phyloP scores from a whole-genome alignment of 2,888 invertebrate genomes.

The Pristionchus exspectatus region DNA sequence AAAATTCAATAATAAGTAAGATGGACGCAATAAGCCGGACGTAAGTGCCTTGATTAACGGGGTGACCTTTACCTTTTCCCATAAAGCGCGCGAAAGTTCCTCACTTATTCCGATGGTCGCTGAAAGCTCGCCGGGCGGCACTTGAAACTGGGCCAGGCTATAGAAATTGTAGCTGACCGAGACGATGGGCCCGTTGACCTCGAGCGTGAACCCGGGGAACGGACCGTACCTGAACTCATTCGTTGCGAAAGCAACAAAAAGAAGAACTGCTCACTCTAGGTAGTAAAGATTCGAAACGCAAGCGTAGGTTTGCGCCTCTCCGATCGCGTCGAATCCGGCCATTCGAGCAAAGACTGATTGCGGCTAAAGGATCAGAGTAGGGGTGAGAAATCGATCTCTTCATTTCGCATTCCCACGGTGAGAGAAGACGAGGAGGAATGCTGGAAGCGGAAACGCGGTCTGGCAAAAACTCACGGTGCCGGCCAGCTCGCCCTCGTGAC shows the following conservation, averaged over 20 bases:
- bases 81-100: not conserved
- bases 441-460: too few relatives aligned
- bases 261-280: not conserved
- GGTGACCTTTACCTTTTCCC: too few relatives aligned
- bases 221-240: not conserved
- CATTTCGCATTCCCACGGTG: too few relatives aligned
- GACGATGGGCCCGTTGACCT: not conserved
- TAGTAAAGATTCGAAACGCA: too few relatives aligned
- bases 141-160: not conserved
- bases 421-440: too few relatives aligned
- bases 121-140: not conserved
- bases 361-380: too few relatives aligned
- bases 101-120: not conserved
- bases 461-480: not conserved
- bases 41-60: too few relatives aligned
- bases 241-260: too few relatives aligned
- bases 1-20: too few relatives aligned
- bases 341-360: not conserved
- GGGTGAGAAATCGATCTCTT: too few relatives aligned
- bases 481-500: not conserved
- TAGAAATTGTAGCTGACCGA: not conserved
- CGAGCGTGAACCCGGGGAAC: not conserved
- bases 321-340: not conserved
- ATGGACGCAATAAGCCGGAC: too few relatives aligned
- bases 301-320: not conserved